These are phyloP conservation scores for Drosophila nigricruria DNA, from an alignment of 2,888 invertebrate genomes.

Conservation along the genomic window DNA sequence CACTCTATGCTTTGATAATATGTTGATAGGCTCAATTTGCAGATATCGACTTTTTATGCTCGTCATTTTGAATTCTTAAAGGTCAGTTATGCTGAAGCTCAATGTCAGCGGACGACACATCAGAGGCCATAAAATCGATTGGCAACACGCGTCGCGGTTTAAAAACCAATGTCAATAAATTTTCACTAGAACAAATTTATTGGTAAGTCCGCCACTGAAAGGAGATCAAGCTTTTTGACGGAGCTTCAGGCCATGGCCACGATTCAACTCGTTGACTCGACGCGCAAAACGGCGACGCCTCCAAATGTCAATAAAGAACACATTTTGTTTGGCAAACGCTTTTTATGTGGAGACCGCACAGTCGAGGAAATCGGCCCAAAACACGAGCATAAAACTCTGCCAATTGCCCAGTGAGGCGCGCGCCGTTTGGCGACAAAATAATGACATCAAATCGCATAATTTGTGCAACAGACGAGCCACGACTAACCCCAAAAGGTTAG, in stretches of 20 bases:
- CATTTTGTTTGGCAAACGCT: slow-evolving; percentile 55
- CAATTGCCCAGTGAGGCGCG: slow-evolving; percentile 73
- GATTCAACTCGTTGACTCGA: slow-evolving; percentile 69
- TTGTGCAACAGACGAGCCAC: slow-evolving; percentile 60
- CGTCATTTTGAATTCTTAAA: slow-evolving; percentile 31
- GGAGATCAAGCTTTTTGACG: slow-evolving; percentile 69
- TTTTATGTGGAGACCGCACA: slow-evolving; percentile 30
- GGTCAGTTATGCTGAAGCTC: slow-evolving; percentile 56
- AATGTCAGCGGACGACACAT: slow-evolving; percentile 64
- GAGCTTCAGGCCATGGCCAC: slow-evolving; percentile 24
- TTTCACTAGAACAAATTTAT: slow-evolving; percentile 81
- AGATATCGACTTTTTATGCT: slow-evolving; percentile 24
- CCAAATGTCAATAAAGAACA: slow-evolving; percentile 76
- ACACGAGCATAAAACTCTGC: slow-evolving; percentile 16
- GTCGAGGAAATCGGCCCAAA: slow-evolving; percentile 25
- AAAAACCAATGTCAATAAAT: slow-evolving; percentile 80
- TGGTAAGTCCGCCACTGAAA: slow-evolving; percentile 63
- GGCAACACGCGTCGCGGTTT: slow-evolving; percentile 78
- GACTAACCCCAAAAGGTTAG: slow-evolving; percentile 44
- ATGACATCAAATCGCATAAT: slow-evolving; percentile 83
- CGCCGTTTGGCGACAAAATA: slow-evolving; percentile 81
- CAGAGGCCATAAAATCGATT: slow-evolving; percentile 64
- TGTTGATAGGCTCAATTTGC: slow-evolving; percentile 40
- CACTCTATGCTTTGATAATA: slow-evolving; percentile 5
- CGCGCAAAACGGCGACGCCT: slow-evolving; percentile 68